Evolutionary conservation across 2,113 vertebrate species (phyloP), one percentile per base, ranked within the genome.

Genomic region (Elachura formosa): DNA sequence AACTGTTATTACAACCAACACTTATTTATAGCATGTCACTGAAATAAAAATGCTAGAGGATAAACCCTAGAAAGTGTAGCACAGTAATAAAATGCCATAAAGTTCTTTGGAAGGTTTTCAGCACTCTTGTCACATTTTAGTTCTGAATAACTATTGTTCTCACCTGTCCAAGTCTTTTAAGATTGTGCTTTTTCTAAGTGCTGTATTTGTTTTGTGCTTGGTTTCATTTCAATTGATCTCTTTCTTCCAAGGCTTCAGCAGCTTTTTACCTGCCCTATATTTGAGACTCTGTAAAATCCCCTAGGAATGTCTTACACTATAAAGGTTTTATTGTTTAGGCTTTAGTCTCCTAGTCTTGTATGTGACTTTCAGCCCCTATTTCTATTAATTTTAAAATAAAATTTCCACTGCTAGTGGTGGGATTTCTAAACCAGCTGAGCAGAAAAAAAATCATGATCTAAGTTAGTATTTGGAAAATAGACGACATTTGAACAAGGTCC

Each of bases 201-300:
- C 79, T 83, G 15, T 89, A 19, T 84, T 8, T 77, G 62, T 86
- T 84, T 94, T 92, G 83, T 89, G 73, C 61, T 90, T 92, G 85
- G 63, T 76, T 93, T 88, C 29, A 46, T 95, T 85, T 92, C 51
- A 77, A 1, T 81, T 90, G 75, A 77, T 93, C 46, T 73, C 68
- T 90, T 94, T 84, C 67, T 88, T 93, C 78, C 62, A 62, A 36
- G 25, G 33, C 33, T 93, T 84, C n/a, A 80, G 34, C 67, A 88
- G 64, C 73, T 86, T 83, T 96, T 89, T 88, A 34, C 64, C 38
- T 95, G 68, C 54, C 38, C 34, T 73, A 16, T 76, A 18, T 88
- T 83, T 94, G 46, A 77, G 55, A 63, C 61, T 71, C 55, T 46
- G 25, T 67, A 74, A 92, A 92, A 90, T 59, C 68, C 72, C 67